Evolutionary conservation across 1,140 invertebrate species (phyloP), one percentile per base, ranked within the genome.

Genomic region (Magallana ariakensis): DNA sequence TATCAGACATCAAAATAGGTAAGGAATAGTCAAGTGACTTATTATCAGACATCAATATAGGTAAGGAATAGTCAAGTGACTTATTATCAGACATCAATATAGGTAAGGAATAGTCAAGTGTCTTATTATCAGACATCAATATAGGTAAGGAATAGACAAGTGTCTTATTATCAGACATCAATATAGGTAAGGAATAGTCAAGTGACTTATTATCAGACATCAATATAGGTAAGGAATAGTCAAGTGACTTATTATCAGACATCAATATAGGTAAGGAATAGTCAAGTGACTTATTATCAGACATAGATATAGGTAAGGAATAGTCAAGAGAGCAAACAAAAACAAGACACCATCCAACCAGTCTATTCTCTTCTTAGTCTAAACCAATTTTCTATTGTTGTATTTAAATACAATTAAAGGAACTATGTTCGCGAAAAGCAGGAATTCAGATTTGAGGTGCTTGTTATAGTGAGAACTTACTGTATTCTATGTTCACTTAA

Each of bases 271-370:
- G 92, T 92, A 87, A 75, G 87, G n/a, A n/a, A n/a, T n/a, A n/a
- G n/a, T n/a, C n/a, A n/a, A 93, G 94, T 90, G 92, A 93, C 87
- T 87, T 94, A 60, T 89, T 94, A 80, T 87, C 93, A 60, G 92
- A 92, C 56, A 90, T 94, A 58, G 91, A 91, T 86, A 91, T 91
- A 87, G 90, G 92, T 92, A 87, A 75, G 87, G 56, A 46, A 46
- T 5, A 46, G 33, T 4, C 33, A 46, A 46, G 33, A 46, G 33
- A 46, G 33, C 33, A 46, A 46, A 4, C 3, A 46, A 46, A 46
- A 46, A 46, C 33, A 4, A 46, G 33, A 46, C 33, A 46, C 33
- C 33, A 46, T 46, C 33, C 5, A 46, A 46, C 33, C 33, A 46
- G 3, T 46, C 33, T 46, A 46, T 1, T 46, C 33, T 46, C 33